Conservation (phyloP, 2,888 invertebrate species). For the Coenonympha arcania region DNA sequence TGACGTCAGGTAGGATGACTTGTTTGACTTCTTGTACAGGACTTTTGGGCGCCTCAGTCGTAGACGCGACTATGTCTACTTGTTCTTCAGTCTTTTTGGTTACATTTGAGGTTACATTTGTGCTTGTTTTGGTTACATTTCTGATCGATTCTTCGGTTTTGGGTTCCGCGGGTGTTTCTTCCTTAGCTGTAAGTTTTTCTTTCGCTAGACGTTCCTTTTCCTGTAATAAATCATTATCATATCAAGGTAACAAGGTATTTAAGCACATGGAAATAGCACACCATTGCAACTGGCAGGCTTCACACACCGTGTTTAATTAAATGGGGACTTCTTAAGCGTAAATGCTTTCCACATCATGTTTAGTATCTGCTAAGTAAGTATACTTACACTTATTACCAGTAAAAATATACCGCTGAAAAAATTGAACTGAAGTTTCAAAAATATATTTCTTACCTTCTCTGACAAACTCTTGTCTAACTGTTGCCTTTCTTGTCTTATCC, state of each 20-base stretch:
- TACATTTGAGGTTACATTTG: conserved; percentile 1
- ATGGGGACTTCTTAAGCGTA: no score
- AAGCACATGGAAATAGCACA: no score
- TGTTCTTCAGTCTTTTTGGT: conserved; percentile 13
- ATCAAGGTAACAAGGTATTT: no score
- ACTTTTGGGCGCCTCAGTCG: not conserved
- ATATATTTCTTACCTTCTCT: conserved; percentile 53
- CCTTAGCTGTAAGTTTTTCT: conserved; percentile 32
- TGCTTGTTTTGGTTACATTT: not conserved
- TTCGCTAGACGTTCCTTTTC: conserved; percentile 52
- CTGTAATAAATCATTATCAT: conserved; percentile 38
- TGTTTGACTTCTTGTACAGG: conserved; percentile 24
- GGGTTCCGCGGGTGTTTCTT: conserved; percentile 24
- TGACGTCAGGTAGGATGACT: conserved; percentile 56
- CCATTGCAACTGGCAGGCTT: no score
- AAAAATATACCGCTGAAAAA: no score
- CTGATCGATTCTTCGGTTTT: conserved; percentile 18
- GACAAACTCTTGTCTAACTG: conserved; percentile 63
- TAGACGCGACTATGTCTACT: conserved; percentile 2
- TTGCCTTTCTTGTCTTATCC: conserved; percentile 62
- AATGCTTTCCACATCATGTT: no score
- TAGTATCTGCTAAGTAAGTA: no score
- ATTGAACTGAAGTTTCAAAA: no score
- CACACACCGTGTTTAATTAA: no score
- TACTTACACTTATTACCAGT: no score